Evolutionary conservation across 2,888 invertebrate genomes (phyloP).

Genomic region (Cosmia trapezina): DNA sequence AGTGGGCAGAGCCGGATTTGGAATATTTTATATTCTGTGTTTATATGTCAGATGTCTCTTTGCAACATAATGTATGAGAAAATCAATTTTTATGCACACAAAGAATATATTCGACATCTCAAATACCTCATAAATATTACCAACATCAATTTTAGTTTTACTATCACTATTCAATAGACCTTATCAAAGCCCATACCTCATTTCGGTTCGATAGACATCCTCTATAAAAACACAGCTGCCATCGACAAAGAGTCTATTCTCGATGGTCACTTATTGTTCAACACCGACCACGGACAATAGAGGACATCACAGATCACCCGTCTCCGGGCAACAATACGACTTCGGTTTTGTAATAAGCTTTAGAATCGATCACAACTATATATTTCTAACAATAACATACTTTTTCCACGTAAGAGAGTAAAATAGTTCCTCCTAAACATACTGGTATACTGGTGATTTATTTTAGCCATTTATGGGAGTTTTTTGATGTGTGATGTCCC

Average conservation of each 20-base stretch:
- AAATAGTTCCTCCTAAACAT: constrained; percentile 67
- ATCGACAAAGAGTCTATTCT: constrained; percentile 81
- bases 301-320: constrained; percentile 84
- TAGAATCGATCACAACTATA: constrained; percentile 76
- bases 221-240: constrained; percentile 87
- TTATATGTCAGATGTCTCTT: not conserved
- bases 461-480: constrained; percentile 66
- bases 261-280: constrained; percentile 88
- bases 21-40: not conserved
- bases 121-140: constrained; percentile 15
- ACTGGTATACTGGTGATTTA: constrained; percentile 69
- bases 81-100: constrained; percentile 10
- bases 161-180: constrained; percentile 28
- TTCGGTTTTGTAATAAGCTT: constrained; percentile 82
- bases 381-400: constrained; percentile 73
- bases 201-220: constrained; percentile 78
- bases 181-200: constrained; percentile 74
- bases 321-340: constrained; percentile 80
- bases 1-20: not conserved
- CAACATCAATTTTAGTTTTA: constrained; percentile 25
- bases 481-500: constrained; percentile 76
- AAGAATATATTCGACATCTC: not conserved
- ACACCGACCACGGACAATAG: constrained; percentile 81
- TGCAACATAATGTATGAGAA: not conserved
- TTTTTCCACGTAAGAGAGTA: constrained; percentile 70